Evolutionary conservation across 1,140 invertebrate species (phyloP).

Genomic region (Drosophila orena): DNA sequence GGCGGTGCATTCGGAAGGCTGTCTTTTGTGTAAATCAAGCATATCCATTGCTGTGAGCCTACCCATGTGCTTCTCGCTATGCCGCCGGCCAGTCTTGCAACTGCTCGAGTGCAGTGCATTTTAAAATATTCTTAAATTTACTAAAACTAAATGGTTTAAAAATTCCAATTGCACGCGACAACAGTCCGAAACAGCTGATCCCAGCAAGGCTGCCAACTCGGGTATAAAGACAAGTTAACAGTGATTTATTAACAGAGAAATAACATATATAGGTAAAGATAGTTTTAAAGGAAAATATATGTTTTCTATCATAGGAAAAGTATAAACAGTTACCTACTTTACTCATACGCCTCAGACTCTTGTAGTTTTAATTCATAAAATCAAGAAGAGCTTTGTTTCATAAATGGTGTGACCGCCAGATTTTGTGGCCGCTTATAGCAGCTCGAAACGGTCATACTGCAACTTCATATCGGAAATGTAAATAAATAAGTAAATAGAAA

Average conservation of each 20-base stretch:
- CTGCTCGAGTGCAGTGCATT: constrained; percentile 68
- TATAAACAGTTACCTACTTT: neutral
- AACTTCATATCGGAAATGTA: constrained; percentile 9
- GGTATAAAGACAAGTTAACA: neutral
- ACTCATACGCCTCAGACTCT: neutral
- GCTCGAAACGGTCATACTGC: neutral
- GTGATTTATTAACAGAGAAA: neutral
- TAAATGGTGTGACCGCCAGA: neutral
- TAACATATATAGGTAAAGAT: neutral
- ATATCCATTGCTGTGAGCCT: neutral
- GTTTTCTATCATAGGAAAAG: neutral
- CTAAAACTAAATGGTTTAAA: constrained; percentile 45
- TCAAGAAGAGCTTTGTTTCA: neutral
- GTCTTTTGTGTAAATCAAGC: neutral
- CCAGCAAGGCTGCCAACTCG: constrained; percentile 42
- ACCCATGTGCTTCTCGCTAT: constrained; percentile 34
- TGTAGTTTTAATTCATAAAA: neutral
- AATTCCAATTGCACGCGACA: constrained; percentile 40
- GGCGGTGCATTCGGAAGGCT: neutral
- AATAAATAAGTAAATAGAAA: constrained; percentile 18
- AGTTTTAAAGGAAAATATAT: neutral
- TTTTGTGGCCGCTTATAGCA: neutral
- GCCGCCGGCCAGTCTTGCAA: constrained; percentile 35
- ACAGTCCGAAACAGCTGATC: constrained; percentile 42
- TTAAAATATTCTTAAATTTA: constrained; percentile 28